These are phyloP conservation scores for Prosapia bicincta DNA, from an alignment of 2,888 invertebrate genomes.

Conservation along the genomic window DNA sequence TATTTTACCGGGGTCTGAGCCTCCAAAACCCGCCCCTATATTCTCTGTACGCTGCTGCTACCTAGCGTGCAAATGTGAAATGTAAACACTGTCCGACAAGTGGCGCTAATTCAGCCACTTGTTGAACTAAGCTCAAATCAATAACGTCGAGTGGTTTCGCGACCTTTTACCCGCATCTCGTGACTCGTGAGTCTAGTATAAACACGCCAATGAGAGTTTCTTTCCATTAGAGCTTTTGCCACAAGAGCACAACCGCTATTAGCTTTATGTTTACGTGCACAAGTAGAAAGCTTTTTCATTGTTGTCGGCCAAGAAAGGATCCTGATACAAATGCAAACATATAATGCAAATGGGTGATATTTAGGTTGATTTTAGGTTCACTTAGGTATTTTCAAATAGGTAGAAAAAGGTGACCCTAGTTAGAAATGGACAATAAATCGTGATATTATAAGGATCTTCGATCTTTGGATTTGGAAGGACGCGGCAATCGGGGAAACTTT, in stretches of 20 bases:
- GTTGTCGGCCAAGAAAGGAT: background rate
- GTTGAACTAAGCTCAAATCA: background rate
- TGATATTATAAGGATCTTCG: too few species aligned
- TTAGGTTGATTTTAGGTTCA: too few species aligned
- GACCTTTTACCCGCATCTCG: background rate
- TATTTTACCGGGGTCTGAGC: too few species aligned
- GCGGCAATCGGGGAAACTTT: too few species aligned
- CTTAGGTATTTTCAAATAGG: too few species aligned
- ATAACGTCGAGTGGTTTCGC: background rate
- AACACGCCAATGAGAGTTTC: background rate
- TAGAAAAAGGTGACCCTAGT: too few species aligned
- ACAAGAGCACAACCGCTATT: background rate
- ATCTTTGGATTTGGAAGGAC: too few species aligned
- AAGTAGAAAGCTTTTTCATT: background rate
- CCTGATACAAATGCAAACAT: too few species aligned
- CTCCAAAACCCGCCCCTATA: too few species aligned
- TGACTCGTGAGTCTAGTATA: background rate
- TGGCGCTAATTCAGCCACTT: background rate
- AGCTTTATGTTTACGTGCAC: background rate
- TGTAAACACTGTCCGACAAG: background rate
- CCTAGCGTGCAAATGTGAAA: background rate
- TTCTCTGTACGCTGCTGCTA: background rate
- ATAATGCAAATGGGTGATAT: too few species aligned
- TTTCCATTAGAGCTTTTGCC: background rate
- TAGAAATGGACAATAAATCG: too few species aligned